phyloP scores from a whole-genome alignment of 2,888 invertebrate species.

The Erannis defoliaria region DNA sequence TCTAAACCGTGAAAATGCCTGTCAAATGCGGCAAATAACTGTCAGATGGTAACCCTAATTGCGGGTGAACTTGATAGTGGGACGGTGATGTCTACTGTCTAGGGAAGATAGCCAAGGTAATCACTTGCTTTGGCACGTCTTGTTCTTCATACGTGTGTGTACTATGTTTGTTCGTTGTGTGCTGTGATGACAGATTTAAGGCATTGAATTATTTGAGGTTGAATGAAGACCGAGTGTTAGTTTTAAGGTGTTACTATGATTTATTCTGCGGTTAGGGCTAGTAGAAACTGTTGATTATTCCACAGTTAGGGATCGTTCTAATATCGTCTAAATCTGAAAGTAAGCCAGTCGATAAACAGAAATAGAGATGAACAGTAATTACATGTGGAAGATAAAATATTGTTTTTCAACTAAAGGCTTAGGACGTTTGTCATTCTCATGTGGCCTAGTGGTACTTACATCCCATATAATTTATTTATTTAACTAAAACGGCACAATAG shows the following conservation, averaged over 20 bases:
- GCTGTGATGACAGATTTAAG: not conserved
- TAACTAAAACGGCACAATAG: no score
- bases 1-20: no score
- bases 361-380: constrained; percentile 1
- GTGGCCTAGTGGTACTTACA: no score
- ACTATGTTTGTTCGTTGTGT: not conserved
- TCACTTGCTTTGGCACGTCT: constrained; percentile 8
- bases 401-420: not conserved
- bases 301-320: not conserved
- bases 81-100: not conserved
- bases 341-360: not conserved
- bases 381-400: not conserved
- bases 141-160: not conserved
- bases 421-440: no score
- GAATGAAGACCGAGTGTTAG: not conserved
- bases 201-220: not conserved
- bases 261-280: not conserved
- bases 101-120: constrained; percentile 11
- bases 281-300: not conserved
- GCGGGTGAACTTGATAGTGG: no score
- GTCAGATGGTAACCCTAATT: no score
- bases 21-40: no score
- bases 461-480: not conserved
- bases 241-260: not conserved
- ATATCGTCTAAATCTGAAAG: not conserved